Percentiles rank a stretch among this genome's conserved stretches.
phyloP scores from a whole-genome alignment of 64 coral and sea anemone species.

The Catalaphyllia jardinei region DNA sequence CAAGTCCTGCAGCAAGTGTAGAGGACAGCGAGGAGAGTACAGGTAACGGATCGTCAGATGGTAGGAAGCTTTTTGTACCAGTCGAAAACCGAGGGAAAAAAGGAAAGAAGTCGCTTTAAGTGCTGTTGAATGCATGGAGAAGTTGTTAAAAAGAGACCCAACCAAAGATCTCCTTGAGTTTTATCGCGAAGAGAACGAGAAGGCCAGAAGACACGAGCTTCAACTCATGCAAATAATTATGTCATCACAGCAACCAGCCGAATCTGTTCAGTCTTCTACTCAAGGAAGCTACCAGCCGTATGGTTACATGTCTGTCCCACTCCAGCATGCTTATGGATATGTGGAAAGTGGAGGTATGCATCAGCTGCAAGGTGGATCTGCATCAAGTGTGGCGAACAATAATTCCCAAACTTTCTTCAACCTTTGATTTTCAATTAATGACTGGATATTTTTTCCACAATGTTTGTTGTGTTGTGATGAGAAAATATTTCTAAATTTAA shows the following conservation, averaged over 20 bases:
- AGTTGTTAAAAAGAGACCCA: slow-evolving; percentile 43
- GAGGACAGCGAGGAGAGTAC: too few relatives aligned
- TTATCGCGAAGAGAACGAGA: slow-evolving; percentile 42
- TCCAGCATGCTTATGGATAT: slow-evolving; percentile 1
- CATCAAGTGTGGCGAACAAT: neutral
- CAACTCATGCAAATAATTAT: too few relatives aligned
- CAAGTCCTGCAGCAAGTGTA: too few relatives aligned
- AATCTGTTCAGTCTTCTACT: too few relatives aligned
- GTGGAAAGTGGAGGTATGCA: neutral
- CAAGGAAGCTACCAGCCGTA: too few relatives aligned
- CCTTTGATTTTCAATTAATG: too few relatives aligned
- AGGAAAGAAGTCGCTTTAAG: neutral
- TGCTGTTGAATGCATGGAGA: neutral
- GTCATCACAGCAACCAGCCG: too few relatives aligned
- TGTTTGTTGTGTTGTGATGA: neutral
- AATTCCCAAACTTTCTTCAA: too few relatives aligned
- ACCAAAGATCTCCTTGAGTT: slow-evolving; percentile 48
- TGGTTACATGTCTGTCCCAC: neutral
- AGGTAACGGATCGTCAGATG: too few relatives aligned
- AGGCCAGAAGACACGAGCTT: slow-evolving; percentile 32
- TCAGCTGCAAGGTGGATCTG: neutral
- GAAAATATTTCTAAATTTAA: neutral
- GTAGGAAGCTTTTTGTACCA: too few relatives aligned
- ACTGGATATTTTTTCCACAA: too few relatives aligned
- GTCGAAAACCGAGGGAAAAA: too few relatives aligned